Base-by-base conservation (phyloP, 1,140 invertebrate species). In the Caenorhabditis tropicalis region DNA sequence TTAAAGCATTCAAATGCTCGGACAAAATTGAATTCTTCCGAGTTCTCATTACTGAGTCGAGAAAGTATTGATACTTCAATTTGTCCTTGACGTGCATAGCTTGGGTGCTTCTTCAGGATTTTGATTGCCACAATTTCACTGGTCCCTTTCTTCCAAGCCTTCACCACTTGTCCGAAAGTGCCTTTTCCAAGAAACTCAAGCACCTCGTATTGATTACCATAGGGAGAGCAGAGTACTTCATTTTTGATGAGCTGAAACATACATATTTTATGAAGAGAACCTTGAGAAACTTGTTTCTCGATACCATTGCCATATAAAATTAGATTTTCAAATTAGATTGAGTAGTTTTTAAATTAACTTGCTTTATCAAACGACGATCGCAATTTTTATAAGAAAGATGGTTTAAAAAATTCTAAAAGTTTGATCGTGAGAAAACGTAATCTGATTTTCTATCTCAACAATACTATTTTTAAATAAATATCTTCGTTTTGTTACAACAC, bases 101-200 rank as follows among this genome's bases (percentile, higher is more conserved):
- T 99, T 80, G 98, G 98, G 93, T 99, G 98, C 93, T 99, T 99
- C 93, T 99, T 99, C 36, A 99, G 93, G 91, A 99, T 99, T 94
- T 99, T 99, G 91, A 99, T 99, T 90, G 98, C 98, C 86, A 99
- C 97, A 90, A 99, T 99, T 93, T 99, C 97, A 92, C 98, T 99
- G 83, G 98, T 99, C 91, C 98, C 98, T 92, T 98, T 98, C 92
- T 99, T 99, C 98, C 98, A 99, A 92, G 98, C 99, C 93, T 99
- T 99, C 88, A 99, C 97, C 88, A 99, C 84, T 92, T 99, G 97
- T 85, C 98, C 98, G 93, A 99, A 99, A 79, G 98, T 99, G 87
- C 88, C 98, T 94, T 87, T 90, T 31, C 98, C 98, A 86, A 99
- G 94, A 93, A 99, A 99, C 92, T 99, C 98, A 88, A 99, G 93